These are phyloP conservation scores for Oostethus manadensis DNA, from an alignment of 2,113 vertebrate genomes.

Conservation along the genomic window DNA sequence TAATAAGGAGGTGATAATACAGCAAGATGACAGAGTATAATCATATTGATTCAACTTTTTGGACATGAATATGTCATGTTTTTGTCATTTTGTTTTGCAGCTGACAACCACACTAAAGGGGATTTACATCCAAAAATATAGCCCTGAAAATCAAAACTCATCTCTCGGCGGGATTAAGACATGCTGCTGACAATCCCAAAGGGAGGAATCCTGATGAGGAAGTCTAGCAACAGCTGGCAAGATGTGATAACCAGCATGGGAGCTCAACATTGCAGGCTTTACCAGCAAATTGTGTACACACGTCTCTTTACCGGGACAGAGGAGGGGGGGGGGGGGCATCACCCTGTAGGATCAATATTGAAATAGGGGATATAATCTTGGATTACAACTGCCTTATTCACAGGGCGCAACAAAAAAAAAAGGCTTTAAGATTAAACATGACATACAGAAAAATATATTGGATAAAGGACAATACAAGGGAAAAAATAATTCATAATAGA, in stretches of 20 bases:
- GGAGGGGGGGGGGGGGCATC: not conserved
- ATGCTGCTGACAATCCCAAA: conserved; percentile 29
- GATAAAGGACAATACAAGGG: not conserved
- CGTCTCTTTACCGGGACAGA: not conserved
- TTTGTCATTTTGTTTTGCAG: conserved; percentile 13
- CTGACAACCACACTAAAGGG: conserved; percentile 29
- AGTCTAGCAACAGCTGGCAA: conserved; percentile 19
- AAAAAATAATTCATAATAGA: not conserved
- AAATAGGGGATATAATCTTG: not conserved
- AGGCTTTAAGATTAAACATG: not conserved
- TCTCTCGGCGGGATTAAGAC: conserved; percentile 35
- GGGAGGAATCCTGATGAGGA: conserved; percentile 35
- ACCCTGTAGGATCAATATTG: conserved; percentile 3
- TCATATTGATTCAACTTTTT: conserved; percentile 8
- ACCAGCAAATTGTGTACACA: conserved; percentile 20
- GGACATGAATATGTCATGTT: conserved; percentile 22
- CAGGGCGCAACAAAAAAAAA: not conserved
- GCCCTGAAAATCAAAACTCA: conserved; percentile 34
- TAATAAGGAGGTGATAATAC: too few relatives aligned
- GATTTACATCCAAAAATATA: conserved; percentile 32
- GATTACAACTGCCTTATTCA: conserved; percentile 1
- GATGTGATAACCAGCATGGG: conserved; percentile 38
- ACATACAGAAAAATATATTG: not conserved
- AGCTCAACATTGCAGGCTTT: conserved; percentile 25
- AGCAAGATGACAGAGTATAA: too few relatives aligned